Evolutionary conservation across 1,140 invertebrate genomes (phyloP).

Genomic region (Brachystomella parvula): DNA sequence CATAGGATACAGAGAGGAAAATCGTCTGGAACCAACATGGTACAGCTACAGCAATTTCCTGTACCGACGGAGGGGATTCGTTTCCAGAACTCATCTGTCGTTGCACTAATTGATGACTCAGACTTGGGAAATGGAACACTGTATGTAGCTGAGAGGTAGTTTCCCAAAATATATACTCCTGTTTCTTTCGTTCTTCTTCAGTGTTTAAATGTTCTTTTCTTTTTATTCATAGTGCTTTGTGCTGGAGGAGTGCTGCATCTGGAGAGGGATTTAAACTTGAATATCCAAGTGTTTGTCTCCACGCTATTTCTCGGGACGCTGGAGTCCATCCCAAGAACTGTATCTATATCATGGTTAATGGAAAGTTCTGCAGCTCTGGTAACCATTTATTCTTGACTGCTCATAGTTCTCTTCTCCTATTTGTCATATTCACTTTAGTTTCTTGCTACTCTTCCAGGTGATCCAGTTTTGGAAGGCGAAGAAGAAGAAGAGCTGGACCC

Average conservation of each 20-base stretch:
- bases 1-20: not conserved
- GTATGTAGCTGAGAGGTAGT: conserved; percentile 33
- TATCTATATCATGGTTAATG: conserved; percentile 34
- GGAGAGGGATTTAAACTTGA: conserved; percentile 31
- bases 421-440: no score
- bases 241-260: conserved; percentile 22
- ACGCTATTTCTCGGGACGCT: conserved; percentile 32
- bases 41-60: conserved; percentile 25
- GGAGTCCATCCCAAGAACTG: conserved; percentile 24
- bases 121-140: conserved; percentile 28
- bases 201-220: conserved; percentile 4
- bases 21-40: conserved; percentile 22
- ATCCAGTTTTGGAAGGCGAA: conserved; percentile 1
- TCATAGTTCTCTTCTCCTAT: no score
- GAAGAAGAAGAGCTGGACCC: conserved; percentile 16
- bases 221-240: conserved; percentile 20
- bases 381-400: conserved; percentile 5
- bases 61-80: conserved; percentile 29
- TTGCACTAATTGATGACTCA: conserved; percentile 23
- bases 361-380: conserved; percentile 15
- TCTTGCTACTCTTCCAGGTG: no score
- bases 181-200: conserved; percentile 3
- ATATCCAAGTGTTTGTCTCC: conserved; percentile 30
- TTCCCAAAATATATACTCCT: no score
- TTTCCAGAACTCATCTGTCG: conserved; percentile 12